A percentile compares a stretch with the other conserved stretches of the same genome.
Evolutionary conservation across 2,113 vertebrate genomes (phyloP).

Genomic region (Corythornis madagascariensis): DNA sequence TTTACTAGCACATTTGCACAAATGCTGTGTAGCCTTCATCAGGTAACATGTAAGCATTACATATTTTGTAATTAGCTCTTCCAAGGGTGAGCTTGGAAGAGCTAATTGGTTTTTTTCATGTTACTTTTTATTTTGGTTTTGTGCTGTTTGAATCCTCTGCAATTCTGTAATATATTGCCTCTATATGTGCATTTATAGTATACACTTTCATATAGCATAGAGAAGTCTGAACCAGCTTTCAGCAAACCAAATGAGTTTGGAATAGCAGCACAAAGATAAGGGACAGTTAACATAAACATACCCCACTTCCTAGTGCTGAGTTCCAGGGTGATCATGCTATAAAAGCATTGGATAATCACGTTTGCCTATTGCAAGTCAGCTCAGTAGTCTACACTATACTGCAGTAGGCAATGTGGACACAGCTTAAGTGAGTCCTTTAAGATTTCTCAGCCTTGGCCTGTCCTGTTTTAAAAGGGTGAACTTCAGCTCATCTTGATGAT

Average conservation of each 20-base stretch:
- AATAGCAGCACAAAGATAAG: neutral
- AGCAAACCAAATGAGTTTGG: neutral
- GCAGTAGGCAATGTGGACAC: accelerated
- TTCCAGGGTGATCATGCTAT: neutral
- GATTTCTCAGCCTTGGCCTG: neutral
- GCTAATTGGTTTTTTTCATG: no score
- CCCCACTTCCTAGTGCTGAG: neutral
- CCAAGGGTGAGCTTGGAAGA: accelerated
- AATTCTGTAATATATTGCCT: neutral
- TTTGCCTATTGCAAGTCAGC: neutral
- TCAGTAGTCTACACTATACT: neutral
- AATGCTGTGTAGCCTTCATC: neutral
- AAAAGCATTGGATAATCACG: neutral
- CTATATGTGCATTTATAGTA: neutral
- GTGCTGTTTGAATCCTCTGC: neutral
- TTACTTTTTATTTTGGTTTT: neutral
- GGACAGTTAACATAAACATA: neutral
- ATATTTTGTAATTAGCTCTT: neutral
- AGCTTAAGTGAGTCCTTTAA: neutral
- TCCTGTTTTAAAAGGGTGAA: neutral
- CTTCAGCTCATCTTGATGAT: neutral
- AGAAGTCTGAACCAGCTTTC: neutral
- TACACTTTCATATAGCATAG: neutral
- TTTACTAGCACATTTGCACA: neutral
- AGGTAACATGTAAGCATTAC: neutral